Percentiles rank a stretch among this genome's conserved stretches.
phyloP scores from a whole-genome alignment of 2,113 vertebrate species.

The Ramphastos sulfuratus region DNA sequence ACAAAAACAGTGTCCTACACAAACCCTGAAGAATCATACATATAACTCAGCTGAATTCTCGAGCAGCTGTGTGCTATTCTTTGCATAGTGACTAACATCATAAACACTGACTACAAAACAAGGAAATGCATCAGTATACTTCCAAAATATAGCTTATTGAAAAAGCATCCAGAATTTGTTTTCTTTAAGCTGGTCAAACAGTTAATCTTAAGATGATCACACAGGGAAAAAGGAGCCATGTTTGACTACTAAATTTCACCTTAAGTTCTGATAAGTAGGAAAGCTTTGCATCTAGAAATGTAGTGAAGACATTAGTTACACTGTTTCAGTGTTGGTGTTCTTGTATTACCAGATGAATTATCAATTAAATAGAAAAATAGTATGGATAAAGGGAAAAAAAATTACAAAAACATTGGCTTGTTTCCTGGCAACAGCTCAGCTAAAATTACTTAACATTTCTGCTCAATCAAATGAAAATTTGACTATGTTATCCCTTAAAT shows the following conservation, averaged over 20 bases:
- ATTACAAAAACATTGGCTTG: constrained; percentile 75
- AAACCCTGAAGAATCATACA: constrained; percentile 12
- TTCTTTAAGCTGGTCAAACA: constrained; percentile 19
- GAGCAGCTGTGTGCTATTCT: constrained; percentile 64
- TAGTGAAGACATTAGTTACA: constrained; percentile 52
- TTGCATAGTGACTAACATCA: constrained; percentile 67
- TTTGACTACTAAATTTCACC: neutral
- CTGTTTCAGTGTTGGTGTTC: constrained; percentile 27
- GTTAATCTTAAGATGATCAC: constrained; percentile 19
- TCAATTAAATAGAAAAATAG: constrained; percentile 60
- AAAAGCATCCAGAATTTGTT: neutral
- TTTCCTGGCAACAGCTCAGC: constrained; percentile 78
- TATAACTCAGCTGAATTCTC: constrained; percentile 53
- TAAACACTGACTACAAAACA: constrained; percentile 47
- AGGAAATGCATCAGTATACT: constrained; percentile 25
- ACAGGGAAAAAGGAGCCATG: neutral
- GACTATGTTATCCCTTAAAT: constrained; percentile 79
- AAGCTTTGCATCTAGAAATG: constrained; percentile 49
- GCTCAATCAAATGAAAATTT: constrained; percentile 81
- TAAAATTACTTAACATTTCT: constrained; percentile 79
- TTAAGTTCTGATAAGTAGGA: constrained; percentile 43
- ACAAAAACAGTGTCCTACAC: constrained; percentile 4
- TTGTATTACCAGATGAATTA: constrained; percentile 35
- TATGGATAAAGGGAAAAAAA: constrained; percentile 61
- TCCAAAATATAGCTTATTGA: constrained; percentile 36